Conservation (phyloP, 2,113 vertebrate species). For the Rhombomys opimus region DNA sequence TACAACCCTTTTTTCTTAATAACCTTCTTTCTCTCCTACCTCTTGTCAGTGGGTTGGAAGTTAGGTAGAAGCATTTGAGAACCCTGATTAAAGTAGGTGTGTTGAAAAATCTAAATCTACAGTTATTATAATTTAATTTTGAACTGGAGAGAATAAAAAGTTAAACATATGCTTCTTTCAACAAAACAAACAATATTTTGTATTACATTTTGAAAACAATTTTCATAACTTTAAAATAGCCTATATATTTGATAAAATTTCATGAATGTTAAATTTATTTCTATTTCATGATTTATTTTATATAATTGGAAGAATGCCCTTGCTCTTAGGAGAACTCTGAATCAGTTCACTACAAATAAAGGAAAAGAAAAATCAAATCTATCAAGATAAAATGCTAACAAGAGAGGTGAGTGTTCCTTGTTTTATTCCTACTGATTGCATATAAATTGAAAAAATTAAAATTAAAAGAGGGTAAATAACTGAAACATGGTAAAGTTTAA, state of each 20-base stretch:
- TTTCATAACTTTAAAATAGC: neutral
- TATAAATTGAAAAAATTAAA: neutral
- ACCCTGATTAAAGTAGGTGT: too few relatives aligned
- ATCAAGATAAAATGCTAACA: neutral
- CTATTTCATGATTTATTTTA: neutral
- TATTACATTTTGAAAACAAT: neutral
- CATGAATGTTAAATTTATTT: conserved; percentile 11
- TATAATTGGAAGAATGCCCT: neutral
- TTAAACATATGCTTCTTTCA: neutral
- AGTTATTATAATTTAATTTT: neutral
- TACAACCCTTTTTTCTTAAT: too few relatives aligned
- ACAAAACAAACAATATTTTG: neutral
- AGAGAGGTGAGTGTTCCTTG: neutral
- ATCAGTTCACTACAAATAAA: neutral
- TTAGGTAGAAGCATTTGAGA: too few relatives aligned
- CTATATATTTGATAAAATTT: neutral
- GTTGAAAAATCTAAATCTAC: too few relatives aligned
- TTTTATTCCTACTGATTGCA: neutral
- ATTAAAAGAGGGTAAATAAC: neutral
- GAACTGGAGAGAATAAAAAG: neutral
- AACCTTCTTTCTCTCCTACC: too few relatives aligned
- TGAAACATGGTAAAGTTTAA: neutral
- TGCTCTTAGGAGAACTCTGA: neutral
- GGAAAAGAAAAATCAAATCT: neutral
- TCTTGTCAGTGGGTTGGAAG: too few relatives aligned